These are phyloP conservation scores for Cacoxenus indagator DNA, from an alignment of 2,888 invertebrate species.

Conservation along the genomic window DNA sequence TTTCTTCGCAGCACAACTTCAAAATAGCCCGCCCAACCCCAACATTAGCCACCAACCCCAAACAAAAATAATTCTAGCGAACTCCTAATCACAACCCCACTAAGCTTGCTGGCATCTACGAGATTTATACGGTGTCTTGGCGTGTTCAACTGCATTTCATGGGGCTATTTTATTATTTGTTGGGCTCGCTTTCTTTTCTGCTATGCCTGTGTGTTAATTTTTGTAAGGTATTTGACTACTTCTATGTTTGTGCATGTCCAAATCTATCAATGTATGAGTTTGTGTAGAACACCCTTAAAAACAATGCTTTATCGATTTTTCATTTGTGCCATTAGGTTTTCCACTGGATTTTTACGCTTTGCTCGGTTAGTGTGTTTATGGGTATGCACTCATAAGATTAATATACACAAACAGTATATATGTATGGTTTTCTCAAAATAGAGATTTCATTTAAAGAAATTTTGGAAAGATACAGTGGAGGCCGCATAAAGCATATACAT, in stretches of 20 bases:
- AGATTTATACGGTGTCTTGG: constrained; percentile 57
- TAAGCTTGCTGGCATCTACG: constrained; percentile 15
- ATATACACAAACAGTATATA: neutral
- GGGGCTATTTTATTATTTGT: constrained; percentile 8
- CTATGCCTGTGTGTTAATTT: neutral
- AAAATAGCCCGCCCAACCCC: constrained; percentile 17
- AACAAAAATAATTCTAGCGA: neutral
- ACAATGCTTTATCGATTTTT: constrained; percentile 60
- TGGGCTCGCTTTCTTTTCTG: constrained; percentile 10
- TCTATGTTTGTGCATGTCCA: constrained; percentile 10
- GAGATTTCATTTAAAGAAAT: no score
- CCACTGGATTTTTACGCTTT: constrained; percentile 3
- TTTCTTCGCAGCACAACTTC: constrained; percentile 32
- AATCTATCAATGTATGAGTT: constrained; percentile 14
- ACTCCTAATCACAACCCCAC: neutral
- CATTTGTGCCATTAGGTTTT: constrained; percentile 35
- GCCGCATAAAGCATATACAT: no score
- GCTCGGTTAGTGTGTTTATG: constrained; percentile 23
- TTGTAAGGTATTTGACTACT: neutral
- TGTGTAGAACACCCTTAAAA: constrained; percentile 55
- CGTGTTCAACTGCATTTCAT: constrained; percentile 47
- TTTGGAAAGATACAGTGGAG: no score
- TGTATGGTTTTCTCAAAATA: no score
- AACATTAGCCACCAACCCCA: constrained; percentile 18
- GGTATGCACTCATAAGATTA: neutral